Conservation (phyloP, 2,888 invertebrate species). For the Girardia tigrina region DNA sequence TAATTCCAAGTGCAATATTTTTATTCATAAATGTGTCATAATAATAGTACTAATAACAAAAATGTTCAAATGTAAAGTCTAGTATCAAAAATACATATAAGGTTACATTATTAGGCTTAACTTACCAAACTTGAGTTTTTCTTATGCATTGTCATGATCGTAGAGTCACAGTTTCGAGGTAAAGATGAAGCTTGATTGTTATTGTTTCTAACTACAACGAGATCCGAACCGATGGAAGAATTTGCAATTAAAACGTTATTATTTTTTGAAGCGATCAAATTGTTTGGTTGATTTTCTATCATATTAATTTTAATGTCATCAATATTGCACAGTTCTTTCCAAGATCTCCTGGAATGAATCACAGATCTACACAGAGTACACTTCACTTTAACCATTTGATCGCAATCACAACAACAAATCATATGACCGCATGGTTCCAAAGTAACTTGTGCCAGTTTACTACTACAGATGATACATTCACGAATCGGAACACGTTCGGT, state of each 20-base stretch:
- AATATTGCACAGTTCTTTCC: background rate
- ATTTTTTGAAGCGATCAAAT: conserved; percentile 1
- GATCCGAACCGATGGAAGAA: background rate
- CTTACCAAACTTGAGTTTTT: background rate
- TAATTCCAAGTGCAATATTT: too few relatives aligned
- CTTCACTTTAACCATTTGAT: conserved; percentile 1
- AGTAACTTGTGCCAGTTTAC: conserved; percentile 74
- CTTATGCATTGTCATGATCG: conserved; percentile 7
- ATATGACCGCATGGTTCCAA: conserved; percentile 90
- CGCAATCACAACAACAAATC: conserved; percentile 55
- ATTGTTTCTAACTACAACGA: background rate
- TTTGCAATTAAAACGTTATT: background rate
- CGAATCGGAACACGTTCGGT: conserved; percentile 53
- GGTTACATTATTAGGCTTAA: too few relatives aligned
- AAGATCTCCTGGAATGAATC: background rate
- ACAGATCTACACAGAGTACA: background rate
- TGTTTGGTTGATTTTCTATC: background rate
- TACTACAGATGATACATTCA: conserved; percentile 69
- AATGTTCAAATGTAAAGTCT: too few relatives aligned
- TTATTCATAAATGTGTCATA: too few relatives aligned
- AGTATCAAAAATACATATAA: too few relatives aligned
- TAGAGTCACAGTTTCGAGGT: background rate
- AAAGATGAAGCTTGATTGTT: background rate
- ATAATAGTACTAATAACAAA: too few relatives aligned
- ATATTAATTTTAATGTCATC: conserved; percentile 2